Conservation (phyloP, 2,888 invertebrate genomes). For the Melanotus villosus region DNA sequence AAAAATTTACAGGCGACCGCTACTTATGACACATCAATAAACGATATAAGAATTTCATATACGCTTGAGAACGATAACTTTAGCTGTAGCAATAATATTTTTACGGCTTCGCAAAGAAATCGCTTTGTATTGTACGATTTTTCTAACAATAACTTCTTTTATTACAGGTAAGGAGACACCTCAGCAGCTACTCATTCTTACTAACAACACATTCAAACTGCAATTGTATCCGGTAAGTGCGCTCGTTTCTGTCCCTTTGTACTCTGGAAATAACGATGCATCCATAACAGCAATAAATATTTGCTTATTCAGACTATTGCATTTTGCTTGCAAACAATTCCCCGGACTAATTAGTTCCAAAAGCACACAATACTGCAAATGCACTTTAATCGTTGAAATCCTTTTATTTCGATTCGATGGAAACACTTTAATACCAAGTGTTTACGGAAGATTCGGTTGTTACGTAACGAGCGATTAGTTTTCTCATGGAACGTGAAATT, state of each 20-base stretch:
- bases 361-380: too few species aligned
- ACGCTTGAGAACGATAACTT: not conserved
- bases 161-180: slow-evolving; percentile 9
- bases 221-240: slow-evolving; percentile 14
- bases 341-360: too few species aligned
- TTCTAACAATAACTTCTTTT: slow-evolving; percentile 12
- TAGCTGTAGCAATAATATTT: slow-evolving; percentile 3
- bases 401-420: too few species aligned
- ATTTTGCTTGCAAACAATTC: too few species aligned
- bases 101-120: slow-evolving; percentile 13
- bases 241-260: not conserved
- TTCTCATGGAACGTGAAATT: not conserved
- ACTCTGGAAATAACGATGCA: not conserved
- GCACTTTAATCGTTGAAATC: too few species aligned
- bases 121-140: slow-evolving; percentile 6
- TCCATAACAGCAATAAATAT: too few species aligned
- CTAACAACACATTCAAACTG: slow-evolving; percentile 22
- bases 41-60: slow-evolving; percentile 17
- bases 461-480: not conserved
- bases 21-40: slow-evolving; percentile 12
- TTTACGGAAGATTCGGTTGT: too few species aligned
- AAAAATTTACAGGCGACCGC: slow-evolving; percentile 8
- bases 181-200: slow-evolving; percentile 7
- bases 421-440: too few species aligned
- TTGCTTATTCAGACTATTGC: too few species aligned